phyloP scores from a whole-genome alignment of 2,113 vertebrate species.

The Calyptommatus sinebrachiatus region DNA sequence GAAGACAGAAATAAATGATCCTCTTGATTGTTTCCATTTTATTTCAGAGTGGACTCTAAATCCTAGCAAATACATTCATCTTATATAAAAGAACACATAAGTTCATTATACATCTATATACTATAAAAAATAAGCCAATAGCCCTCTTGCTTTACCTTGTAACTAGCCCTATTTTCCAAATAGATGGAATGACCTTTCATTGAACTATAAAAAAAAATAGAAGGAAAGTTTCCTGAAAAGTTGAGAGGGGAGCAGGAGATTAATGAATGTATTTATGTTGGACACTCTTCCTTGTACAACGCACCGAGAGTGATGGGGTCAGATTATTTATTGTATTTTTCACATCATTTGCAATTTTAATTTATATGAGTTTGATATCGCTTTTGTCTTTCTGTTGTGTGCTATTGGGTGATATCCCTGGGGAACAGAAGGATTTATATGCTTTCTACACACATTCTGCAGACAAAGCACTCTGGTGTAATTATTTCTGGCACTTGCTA shows the following conservation, averaged over 20 bases:
- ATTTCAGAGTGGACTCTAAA: constrained; percentile 31
- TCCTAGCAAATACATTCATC: constrained; percentile 27
- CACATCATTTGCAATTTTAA: constrained; percentile 97
- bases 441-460: constrained; percentile 89
- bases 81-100: constrained; percentile 18
- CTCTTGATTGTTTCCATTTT: constrained; percentile 13
- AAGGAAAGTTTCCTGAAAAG: constrained; percentile 90
- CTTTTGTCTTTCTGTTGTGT: constrained; percentile 89
- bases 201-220: constrained; percentile 85
- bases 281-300: constrained; percentile 75
- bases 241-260: constrained; percentile 81
- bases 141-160: constrained; percentile 51
- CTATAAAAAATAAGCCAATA: constrained; percentile 49
- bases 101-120: not conserved
- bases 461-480: constrained; percentile 91
- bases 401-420: constrained; percentile 88
- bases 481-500: constrained; percentile 91
- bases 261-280: constrained; percentile 90
- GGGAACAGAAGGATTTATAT: constrained; percentile 90
- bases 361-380: constrained; percentile 92
- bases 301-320: constrained; percentile 85
- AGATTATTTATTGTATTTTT: constrained; percentile 91
- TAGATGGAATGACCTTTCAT: constrained; percentile 81
- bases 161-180: constrained; percentile 65
- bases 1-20: constrained; percentile 28